These are phyloP conservation scores for Tenthredo amoena DNA, from an alignment of 2,888 invertebrate species.

Conservation along the genomic window DNA sequence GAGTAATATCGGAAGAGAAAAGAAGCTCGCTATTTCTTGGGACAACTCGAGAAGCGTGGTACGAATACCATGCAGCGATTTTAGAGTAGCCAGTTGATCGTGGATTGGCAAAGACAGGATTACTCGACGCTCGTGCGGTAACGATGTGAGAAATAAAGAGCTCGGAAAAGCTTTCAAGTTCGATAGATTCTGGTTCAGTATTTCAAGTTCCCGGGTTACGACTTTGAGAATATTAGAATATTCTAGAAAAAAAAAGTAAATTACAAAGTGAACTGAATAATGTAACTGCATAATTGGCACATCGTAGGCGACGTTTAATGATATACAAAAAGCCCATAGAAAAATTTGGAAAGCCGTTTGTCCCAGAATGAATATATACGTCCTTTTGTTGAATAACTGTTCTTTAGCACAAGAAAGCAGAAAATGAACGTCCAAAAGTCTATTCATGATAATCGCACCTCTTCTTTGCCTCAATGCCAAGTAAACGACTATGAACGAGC, in stretches of 20 bases:
- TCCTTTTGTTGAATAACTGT: background rate
- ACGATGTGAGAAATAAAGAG: background rate
- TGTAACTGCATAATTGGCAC: too few species aligned
- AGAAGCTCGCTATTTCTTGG: background rate
- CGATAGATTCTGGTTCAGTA: background rate
- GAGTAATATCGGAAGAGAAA: background rate
- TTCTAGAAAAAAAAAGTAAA: background rate
- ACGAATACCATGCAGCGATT: background rate
- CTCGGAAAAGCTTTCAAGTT: background rate
- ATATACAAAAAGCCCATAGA: background rate
- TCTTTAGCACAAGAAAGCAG: background rate
- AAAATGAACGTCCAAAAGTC: background rate
- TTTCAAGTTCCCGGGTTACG: background rate
- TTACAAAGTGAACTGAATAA: background rate
- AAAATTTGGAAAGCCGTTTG: background rate
- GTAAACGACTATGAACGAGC: background rate
- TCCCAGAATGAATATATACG: background rate
- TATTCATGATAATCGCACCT: background rate
- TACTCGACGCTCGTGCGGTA: background rate
- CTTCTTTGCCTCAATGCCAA: background rate
- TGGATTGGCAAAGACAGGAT: background rate
- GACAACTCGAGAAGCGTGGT: background rate
- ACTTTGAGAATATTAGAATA: background rate
- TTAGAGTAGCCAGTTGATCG: background rate
- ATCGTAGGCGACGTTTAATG: too few species aligned